Conservation (phyloP, 2,113 vertebrate species). For the Tenebrosternarchus preto region DNA sequence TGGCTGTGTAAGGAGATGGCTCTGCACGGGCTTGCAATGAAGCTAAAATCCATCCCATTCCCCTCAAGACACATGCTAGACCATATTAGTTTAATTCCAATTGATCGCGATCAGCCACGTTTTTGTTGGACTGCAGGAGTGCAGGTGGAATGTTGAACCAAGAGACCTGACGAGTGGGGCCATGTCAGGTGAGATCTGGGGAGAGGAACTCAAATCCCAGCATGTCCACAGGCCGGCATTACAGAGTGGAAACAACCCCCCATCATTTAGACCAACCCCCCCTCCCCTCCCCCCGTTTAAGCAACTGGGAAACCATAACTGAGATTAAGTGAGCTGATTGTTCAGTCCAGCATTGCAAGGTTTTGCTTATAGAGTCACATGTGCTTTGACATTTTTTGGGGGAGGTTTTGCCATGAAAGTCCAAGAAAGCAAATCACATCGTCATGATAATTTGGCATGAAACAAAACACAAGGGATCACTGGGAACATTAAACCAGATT, state of each 20-base stretch:
- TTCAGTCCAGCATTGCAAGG: neutral
- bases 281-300: too few relatives aligned
- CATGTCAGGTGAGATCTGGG: neutral
- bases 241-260: neutral
- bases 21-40: conserved; percentile 20
- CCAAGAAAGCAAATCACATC: neutral
- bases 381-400: neutral
- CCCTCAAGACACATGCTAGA: conserved; percentile 19
- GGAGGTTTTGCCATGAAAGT: neutral
- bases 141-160: neutral
- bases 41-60: conserved; percentile 20
- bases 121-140: neutral
- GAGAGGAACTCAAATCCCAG: neutral
- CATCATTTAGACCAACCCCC: too few relatives aligned
- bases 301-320: too few relatives aligned
- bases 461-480: neutral
- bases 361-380: neutral
- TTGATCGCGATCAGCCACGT: conserved; percentile 8
- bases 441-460: neutral
- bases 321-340: neutral
- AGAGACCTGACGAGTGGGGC: neutral
- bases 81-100: conserved; percentile 32
- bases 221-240: neutral
- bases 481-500: neutral
- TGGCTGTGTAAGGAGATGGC: conserved; percentile 5